phyloP scores from a whole-genome alignment of 2,888 invertebrate species.

The Stenichneumon culpator region DNA sequence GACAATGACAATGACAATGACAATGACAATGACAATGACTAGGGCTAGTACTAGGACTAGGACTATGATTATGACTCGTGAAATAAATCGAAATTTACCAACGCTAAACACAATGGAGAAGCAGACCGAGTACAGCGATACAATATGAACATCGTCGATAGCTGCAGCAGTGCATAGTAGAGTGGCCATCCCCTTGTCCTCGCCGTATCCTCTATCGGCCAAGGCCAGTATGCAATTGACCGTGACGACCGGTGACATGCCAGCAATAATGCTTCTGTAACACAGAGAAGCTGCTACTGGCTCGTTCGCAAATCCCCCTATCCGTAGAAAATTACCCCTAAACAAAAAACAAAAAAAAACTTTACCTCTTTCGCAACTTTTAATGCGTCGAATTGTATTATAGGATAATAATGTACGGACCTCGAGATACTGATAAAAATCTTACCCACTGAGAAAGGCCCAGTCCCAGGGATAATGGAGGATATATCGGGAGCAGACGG shows the following conservation, averaged over 20 bases:
- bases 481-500: constrained; percentile 73
- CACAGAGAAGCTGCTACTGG: not conserved
- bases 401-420: not conserved
- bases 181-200: constrained; percentile 91
- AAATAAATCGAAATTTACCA: constrained; percentile 84
- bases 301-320: not conserved
- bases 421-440: not conserved
- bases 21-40: no score
- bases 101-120: constrained; percentile 89
- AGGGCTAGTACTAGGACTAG: no score
- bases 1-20: no score
- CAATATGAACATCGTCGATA: constrained; percentile 92
- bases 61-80: no score
- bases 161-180: constrained; percentile 90
- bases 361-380: not conserved
- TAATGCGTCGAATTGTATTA: not conserved
- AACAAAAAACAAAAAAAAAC: not conserved
- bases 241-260: constrained; percentile 82
- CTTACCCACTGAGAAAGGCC: constrained; percentile 82
- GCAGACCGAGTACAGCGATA: constrained; percentile 90
- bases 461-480: constrained; percentile 80
- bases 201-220: constrained; percentile 88
- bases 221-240: constrained; percentile 79
- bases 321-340: not conserved
- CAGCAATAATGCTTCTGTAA: constrained; percentile 79